Conservation (phyloP, 2,888 invertebrate genomes). For the Holacanthella duospinosa region DNA sequence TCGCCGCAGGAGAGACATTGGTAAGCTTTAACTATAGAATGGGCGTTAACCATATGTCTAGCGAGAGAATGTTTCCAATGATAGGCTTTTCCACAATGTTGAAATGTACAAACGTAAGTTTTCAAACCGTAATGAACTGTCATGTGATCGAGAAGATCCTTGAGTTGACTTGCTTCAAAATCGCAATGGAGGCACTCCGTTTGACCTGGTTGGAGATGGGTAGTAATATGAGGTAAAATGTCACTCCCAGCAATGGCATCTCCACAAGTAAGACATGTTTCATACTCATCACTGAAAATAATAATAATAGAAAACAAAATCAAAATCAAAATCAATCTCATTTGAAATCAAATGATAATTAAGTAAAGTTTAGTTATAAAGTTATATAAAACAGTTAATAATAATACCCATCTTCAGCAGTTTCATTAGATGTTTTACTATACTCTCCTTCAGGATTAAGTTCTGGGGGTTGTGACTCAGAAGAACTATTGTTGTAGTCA, state of each 20-base stretch:
- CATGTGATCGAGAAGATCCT: constrained; percentile 1
- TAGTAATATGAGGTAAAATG: background rate
- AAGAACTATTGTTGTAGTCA: background rate
- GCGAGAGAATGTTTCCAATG: background rate
- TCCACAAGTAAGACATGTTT: background rate
- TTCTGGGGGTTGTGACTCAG: background rate
- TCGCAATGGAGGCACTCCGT: background rate
- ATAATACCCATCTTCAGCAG: background rate
- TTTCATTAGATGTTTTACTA: background rate
- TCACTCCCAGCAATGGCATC: background rate
- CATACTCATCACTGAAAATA: background rate
- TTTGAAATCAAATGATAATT: background rate
- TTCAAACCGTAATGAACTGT: constrained; percentile 3
- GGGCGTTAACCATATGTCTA: background rate
- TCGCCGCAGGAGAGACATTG: background rate
- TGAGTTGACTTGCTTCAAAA: background rate
- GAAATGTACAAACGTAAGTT: background rate
- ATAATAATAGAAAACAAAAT: background rate
- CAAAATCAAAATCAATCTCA: background rate
- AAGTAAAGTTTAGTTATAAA: no score
- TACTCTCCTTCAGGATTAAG: background rate
- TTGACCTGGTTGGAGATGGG: background rate
- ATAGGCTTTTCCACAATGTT: background rate
- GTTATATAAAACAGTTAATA: no score
- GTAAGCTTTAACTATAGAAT: background rate